These are phyloP conservation scores for Odocoileus hemionus DNA, from an alignment of 2,113 vertebrate species.

Conservation along the genomic window DNA sequence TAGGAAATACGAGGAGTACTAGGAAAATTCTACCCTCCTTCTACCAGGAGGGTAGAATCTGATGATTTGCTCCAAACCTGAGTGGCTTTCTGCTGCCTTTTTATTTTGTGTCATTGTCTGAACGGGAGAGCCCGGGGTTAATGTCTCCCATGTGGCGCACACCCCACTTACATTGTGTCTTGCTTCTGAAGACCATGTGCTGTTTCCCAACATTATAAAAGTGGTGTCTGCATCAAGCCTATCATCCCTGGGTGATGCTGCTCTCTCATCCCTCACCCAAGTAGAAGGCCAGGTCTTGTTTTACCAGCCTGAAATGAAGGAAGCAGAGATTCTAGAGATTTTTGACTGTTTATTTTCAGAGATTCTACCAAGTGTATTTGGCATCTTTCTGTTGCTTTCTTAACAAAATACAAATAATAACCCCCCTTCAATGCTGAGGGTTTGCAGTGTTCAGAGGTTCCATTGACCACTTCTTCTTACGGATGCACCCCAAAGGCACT, in stretches of 20 bases:
- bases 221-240: not conserved
- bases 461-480: not conserved
- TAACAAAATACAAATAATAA: not conserved
- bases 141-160: not conserved
- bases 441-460: not conserved
- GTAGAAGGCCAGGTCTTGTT: not conserved
- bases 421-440: not conserved
- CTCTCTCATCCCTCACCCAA: not conserved
- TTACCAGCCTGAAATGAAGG: not conserved
- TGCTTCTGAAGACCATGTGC: not conserved
- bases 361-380: not conserved
- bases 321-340: not conserved
- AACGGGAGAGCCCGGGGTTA: not conserved
- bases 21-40: not conserved
- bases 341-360: conserved; percentile 6
- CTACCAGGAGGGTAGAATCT: not conserved
- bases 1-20: not conserved
- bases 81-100: not conserved
- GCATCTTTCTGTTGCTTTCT: not conserved
- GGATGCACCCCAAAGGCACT: not conserved
- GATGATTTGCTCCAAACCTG: not conserved
- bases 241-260: not conserved
- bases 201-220: not conserved
- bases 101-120: not conserved
- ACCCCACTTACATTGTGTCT: not conserved